Conservation (phyloP, 2,113 vertebrate genomes). For the Oophaga pumilio region DNA sequence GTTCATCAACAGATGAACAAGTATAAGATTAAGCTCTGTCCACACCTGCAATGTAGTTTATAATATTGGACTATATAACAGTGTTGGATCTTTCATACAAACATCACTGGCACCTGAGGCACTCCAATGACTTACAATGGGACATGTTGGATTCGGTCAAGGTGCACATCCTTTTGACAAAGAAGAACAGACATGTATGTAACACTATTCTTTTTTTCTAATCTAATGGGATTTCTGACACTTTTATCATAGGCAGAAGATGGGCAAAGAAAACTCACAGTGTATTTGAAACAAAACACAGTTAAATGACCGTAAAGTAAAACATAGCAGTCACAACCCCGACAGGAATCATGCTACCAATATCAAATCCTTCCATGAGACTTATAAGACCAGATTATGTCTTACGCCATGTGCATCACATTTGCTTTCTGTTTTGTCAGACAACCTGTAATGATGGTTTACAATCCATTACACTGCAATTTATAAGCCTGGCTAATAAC, state of each 20-base stretch:
- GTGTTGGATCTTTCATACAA: neutral
- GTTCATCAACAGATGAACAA: too few species aligned
- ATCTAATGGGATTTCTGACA: neutral
- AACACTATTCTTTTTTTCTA: neutral
- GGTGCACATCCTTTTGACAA: neutral
- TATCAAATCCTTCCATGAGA: slow-evolving; percentile 23
- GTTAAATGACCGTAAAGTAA: neutral
- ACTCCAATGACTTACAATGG: neutral
- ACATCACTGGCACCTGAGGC: neutral
- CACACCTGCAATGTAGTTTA: too few species aligned
- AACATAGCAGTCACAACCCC: neutral
- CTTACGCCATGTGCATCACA: slow-evolving; percentile 26
- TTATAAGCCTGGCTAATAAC: neutral
- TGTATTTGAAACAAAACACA: neutral
- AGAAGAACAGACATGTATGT: neutral
- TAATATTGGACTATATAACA: too few species aligned
- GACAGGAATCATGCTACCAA: neutral
- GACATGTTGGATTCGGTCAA: neutral
- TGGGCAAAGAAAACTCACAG: neutral
- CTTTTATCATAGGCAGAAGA: too few species aligned
- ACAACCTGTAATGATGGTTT: neutral
- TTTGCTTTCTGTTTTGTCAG: slow-evolving; percentile 45
- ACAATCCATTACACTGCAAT: slow-evolving; percentile 11
- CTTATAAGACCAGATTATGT: neutral
- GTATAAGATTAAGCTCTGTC: neutral